Conservation (phyloP, 2,113 vertebrate genomes). For the Alosa alosa region DNA sequence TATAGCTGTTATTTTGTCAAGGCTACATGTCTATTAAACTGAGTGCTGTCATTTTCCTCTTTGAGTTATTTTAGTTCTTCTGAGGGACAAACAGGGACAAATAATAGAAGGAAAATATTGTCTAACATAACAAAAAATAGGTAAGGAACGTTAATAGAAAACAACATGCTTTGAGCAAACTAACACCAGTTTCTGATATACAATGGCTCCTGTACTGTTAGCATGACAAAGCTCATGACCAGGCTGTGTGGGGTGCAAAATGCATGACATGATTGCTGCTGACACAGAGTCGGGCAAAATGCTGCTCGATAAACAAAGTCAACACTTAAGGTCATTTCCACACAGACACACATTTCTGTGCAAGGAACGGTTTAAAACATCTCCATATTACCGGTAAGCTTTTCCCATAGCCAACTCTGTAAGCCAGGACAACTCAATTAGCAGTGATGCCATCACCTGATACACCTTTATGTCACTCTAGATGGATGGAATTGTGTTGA, state of each 20-base stretch:
- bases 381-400: background rate
- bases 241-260: background rate
- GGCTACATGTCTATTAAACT: background rate
- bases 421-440: background rate
- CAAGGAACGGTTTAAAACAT: background rate
- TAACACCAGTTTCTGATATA: background rate
- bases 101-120: background rate
- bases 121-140: background rate
- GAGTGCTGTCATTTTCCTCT: background rate
- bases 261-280: slow-evolving; percentile 10
- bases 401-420: background rate
- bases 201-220: background rate
- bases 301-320: slow-evolving; percentile 8
- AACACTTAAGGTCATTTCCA: slow-evolving; percentile 18
- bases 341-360: background rate
- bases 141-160: background rate
- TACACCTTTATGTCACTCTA: background rate
- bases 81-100: background rate
- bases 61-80: background rate
- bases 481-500: background rate
- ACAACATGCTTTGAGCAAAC: background rate
- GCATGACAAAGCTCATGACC: background rate
- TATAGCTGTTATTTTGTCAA: too few species aligned
- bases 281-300: background rate
- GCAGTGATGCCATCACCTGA: background rate